Evolutionary conservation across 2,797 vertebrate species (phyloP), one percentile per base, ranked within the genome.

Genomic region (Ctenosaura bakeri): DNA sequence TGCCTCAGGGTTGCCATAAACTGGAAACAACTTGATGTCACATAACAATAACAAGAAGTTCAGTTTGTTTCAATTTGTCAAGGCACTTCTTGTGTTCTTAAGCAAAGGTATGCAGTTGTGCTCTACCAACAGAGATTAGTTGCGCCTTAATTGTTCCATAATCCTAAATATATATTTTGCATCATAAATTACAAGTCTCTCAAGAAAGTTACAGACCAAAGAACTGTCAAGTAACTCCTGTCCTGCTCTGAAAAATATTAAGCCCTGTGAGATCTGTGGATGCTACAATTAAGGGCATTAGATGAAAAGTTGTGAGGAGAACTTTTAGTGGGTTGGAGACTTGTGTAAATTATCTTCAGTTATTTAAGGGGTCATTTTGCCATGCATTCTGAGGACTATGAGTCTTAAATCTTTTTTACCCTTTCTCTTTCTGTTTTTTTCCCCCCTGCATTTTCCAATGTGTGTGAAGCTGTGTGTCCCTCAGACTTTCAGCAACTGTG

Each of bases 401-500:
- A 46, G 52, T 87, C 20, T 90, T 46, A 74, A 62, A 56, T 79
- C n/a, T 78, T 77, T 69, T 64, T 66, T 16, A 22, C 66, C 81
- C 10, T 73, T 0, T 73, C 52, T 89, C 78, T 79, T 35, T 87
- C 42, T 18, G 0, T 4, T 0, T 8, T 29, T 16, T 83, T 29
- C 73, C 0, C 0, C 83, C 76, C 73, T 83, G 56, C 0, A 0
- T 0, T 0, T 89, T 13, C 14, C 89, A 42, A 85, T 85, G 84
- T 71, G 0, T 38, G 79, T 88, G 1, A 96, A 98, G 99, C 99
- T 71, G 99, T 99, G 96, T 99, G 98, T 94, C 98, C 99, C n/a
- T 98, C 99, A 46, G 99, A 99, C 97, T 98, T 99, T 95, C 99
- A 99, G 95, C 99, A 99, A 97, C 97, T 99, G 94, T 98, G 99